These are phyloP conservation scores for Alosa alosa DNA, from an alignment of 2,113 vertebrate genomes.

Conservation along the genomic window DNA sequence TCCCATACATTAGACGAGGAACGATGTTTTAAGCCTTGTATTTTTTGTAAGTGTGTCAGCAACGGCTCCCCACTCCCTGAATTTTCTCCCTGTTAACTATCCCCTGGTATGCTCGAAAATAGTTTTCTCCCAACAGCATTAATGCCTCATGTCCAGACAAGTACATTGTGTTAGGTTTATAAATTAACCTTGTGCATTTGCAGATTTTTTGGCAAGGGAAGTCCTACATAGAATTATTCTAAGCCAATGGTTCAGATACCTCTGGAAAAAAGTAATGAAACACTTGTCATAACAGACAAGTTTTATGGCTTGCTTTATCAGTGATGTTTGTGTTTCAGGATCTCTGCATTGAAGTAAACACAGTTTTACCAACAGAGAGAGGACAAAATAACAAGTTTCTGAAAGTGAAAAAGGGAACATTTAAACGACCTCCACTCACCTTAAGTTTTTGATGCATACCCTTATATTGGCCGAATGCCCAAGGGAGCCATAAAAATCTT, in stretches of 20 bases:
- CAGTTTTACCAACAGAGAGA: slow-evolving; percentile 28
- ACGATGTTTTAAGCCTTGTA: slow-evolving; percentile 3
- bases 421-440: slow-evolving; percentile 20
- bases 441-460: slow-evolving; percentile 36
- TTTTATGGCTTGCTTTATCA: slow-evolving; percentile 53
- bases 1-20: not conserved
- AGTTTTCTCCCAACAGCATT: slow-evolving; percentile 53
- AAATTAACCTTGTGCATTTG: slow-evolving; percentile 65
- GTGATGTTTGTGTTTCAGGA: slow-evolving; percentile 43
- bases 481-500: slow-evolving; percentile 54
- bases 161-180: slow-evolving; percentile 64
- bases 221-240: slow-evolving; percentile 44
- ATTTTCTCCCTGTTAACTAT: slow-evolving; percentile 46
- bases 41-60: slow-evolving; percentile 5
- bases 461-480: slow-evolving; percentile 47
- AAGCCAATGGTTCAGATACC: slow-evolving; percentile 44
- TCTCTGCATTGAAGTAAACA: slow-evolving; percentile 50
- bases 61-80: slow-evolving; percentile 15
- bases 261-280: slow-evolving; percentile 39
- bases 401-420: slow-evolving; percentile 17
- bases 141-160: slow-evolving; percentile 69
- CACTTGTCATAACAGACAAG: slow-evolving; percentile 49
- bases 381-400: not conserved
- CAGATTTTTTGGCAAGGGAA: slow-evolving; percentile 51
- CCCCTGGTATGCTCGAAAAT: slow-evolving; percentile 58